Conservation (phyloP, 2,888 invertebrate species). For the Rhagium mordax region DNA sequence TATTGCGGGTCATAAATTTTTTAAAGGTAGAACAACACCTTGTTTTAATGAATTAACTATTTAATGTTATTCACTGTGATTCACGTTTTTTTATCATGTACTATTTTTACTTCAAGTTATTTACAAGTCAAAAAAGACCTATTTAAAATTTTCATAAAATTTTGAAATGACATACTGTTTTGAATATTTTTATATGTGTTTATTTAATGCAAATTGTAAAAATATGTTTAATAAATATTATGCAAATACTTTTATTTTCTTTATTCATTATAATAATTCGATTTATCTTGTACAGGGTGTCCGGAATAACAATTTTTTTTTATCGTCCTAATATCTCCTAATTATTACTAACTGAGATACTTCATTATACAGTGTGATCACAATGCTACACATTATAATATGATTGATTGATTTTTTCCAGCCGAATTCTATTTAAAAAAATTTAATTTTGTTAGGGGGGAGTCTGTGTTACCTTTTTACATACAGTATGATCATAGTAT, state of each 20-base stretch:
- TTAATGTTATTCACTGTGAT: slow-evolving; percentile 28
- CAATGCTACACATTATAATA: no score
- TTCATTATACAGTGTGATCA: no score
- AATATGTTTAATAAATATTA: slow-evolving; percentile 29
- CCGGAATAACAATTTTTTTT: not conserved
- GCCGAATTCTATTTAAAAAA: no score
- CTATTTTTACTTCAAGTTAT: slow-evolving; percentile 7
- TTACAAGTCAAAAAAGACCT: not conserved
- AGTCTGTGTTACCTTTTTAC: no score
- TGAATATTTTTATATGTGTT: slow-evolving; percentile 23
- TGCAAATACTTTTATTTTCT: slow-evolving; percentile 23
- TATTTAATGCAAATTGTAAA: slow-evolving; percentile 21
- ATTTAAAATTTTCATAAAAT: not conserved
- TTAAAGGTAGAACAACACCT: slow-evolving; percentile 31
- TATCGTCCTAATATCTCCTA: no score
- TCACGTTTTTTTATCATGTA: not conserved
- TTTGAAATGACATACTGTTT: slow-evolving; percentile 15
- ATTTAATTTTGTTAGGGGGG: no score
- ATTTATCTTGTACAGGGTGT: not conserved
- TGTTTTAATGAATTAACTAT: slow-evolving; percentile 26
- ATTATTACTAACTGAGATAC: no score
- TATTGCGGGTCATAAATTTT: slow-evolving; percentile 26
- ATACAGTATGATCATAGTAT: no score
- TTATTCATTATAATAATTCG: slow-evolving; percentile 30
- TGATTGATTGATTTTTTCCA: no score